These are phyloP conservation scores for Blastobasis lacticolella DNA, from an alignment of 2,888 invertebrate genomes.

Conservation along the genomic window DNA sequence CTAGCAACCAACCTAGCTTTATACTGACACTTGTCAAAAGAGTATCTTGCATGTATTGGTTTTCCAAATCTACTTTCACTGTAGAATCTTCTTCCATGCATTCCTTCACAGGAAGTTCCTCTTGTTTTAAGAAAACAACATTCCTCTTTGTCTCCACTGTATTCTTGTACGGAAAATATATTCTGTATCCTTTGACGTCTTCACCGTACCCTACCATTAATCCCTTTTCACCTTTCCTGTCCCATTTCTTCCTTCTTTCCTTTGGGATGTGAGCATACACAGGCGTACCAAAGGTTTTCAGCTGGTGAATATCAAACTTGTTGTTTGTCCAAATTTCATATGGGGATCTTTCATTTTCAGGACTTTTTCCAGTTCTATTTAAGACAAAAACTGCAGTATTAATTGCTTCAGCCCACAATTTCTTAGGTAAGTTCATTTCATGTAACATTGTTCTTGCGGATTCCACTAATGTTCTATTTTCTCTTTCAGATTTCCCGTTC, in stretches of 20 bases:
- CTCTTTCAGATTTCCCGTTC: constrained; percentile 7
- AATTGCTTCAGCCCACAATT: constrained; percentile 14
- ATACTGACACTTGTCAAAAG: neutral
- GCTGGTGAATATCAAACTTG: constrained; percentile 7
- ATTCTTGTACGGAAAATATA: constrained; percentile 11
- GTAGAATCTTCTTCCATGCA: neutral
- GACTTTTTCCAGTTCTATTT: constrained; percentile 8
- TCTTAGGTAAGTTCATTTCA: constrained; percentile 2
- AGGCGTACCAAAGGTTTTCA: constrained; percentile 11
- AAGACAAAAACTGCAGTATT: constrained; percentile 2
- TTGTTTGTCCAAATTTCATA: constrained; percentile 13
- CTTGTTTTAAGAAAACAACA: constrained; percentile 5
- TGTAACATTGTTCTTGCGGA: constrained; percentile 8
- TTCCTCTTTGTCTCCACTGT: constrained; percentile 12
- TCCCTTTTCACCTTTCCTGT: constrained; percentile 8
- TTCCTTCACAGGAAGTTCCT: neutral
- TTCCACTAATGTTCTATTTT: constrained; percentile 7
- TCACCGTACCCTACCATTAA: constrained; percentile 16
- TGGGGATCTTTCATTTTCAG: constrained; percentile 8
- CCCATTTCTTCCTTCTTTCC: constrained; percentile 9
- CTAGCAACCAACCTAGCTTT: constrained; percentile 13
- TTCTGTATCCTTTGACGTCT: constrained; percentile 10
- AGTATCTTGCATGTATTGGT: neutral
- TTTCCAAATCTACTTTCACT: neutral
- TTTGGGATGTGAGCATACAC: constrained; percentile 11